A percentile compares a stretch with the other conserved stretches of the same genome.
Conservation (phyloP, 2,113 vertebrate species). For the Alosa alosa region DNA sequence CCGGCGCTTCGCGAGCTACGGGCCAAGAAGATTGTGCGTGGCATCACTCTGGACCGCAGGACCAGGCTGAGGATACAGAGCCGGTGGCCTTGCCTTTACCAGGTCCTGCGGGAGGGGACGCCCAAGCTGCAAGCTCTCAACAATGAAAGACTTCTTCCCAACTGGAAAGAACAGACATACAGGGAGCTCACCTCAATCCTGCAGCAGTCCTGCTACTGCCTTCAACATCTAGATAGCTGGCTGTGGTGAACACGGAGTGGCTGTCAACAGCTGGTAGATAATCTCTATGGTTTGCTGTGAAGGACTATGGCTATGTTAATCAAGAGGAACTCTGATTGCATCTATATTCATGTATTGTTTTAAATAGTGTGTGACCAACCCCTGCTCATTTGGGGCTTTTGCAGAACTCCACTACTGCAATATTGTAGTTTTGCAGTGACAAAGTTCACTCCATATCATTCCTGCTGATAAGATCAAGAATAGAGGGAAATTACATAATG, state of each 20-base stretch:
- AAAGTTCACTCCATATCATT: neutral
- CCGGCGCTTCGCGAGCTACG: constrained; percentile 73
- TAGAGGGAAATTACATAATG: neutral
- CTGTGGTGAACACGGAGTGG: constrained; percentile 64
- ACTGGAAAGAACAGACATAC: constrained; percentile 71
- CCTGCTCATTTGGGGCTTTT: neutral
- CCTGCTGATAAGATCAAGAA: neutral
- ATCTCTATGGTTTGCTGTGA: neutral
- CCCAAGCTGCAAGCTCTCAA: constrained; percentile 76
- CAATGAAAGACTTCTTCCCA: constrained; percentile 73
- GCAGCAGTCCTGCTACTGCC: constrained; percentile 77
- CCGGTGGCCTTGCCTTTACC: constrained; percentile 77
- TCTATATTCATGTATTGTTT: neutral
- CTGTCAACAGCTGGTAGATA: neutral
- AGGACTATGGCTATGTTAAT: neutral
- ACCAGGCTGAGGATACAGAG: constrained; percentile 76
- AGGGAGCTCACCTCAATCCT: constrained; percentile 72
- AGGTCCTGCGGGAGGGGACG: constrained; percentile 73
- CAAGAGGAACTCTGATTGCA: neutral
- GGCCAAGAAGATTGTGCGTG: constrained; percentile 76
- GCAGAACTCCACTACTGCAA: neutral
- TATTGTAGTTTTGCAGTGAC: neutral
- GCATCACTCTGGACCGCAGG: constrained; percentile 75
- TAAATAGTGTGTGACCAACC: neutral
- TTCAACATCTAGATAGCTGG: constrained; percentile 81